Conservation (phyloP, 2,113 vertebrate genomes). For the Dendrocopos noguchii region DNA sequence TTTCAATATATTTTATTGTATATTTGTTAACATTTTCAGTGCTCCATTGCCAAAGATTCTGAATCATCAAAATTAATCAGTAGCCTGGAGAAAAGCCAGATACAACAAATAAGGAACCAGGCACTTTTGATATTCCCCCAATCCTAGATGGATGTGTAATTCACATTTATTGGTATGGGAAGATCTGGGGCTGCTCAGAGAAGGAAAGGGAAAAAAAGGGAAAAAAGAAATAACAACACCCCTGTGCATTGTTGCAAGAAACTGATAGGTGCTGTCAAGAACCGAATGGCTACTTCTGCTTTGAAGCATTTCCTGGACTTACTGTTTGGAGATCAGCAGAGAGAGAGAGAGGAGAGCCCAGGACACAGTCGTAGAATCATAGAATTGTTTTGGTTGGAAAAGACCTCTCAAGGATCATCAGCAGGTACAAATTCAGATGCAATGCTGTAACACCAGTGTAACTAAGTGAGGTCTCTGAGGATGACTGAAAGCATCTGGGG, state of each 20-base stretch:
- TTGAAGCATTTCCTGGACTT: not conserved
- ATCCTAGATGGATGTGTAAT: constrained; percentile 36
- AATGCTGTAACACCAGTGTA: not conserved
- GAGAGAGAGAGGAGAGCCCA: not conserved
- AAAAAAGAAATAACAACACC: not conserved
- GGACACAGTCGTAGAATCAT: not conserved
- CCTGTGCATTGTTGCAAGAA: constrained; percentile 8
- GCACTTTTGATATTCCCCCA: constrained; percentile 21
- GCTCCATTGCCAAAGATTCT: constrained; percentile 51
- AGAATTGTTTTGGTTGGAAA: too few species aligned
- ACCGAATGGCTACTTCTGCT: not conserved
- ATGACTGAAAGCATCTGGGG: not conserved
- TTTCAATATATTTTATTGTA: constrained; percentile 67
- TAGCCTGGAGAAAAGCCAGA: constrained; percentile 35
- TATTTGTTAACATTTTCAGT: constrained; percentile 53
- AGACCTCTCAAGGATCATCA: too few species aligned
- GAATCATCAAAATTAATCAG: constrained; percentile 66
- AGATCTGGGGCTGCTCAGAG: not conserved
- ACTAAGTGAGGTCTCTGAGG: not conserved
- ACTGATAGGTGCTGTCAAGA: not conserved
- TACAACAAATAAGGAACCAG: constrained; percentile 43
- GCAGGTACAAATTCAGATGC: not conserved
- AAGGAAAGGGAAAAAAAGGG: not conserved
- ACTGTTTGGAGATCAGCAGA: not conserved
- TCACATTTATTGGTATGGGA: constrained; percentile 58